Percentiles rank a stretch among this genome's conserved stretches.
These are phyloP conservation scores for Delia radicum DNA, from an alignment of 1,140 invertebrate species.

Conservation along the genomic window DNA sequence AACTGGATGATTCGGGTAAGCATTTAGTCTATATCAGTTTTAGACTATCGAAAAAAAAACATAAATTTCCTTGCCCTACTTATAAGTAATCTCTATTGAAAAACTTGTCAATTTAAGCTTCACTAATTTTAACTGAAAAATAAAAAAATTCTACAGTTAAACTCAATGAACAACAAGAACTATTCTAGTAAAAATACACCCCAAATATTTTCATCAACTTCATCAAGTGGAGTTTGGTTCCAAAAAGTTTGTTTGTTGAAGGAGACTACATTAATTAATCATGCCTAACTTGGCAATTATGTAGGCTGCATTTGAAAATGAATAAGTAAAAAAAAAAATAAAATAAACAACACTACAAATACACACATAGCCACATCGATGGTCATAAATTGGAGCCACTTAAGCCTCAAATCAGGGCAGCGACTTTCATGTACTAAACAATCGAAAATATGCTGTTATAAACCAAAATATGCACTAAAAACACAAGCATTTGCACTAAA, in stretches of 20 bases:
- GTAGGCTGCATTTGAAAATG: conserved; percentile 8
- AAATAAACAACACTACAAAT: background rate
- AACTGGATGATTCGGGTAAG: too few relatives aligned
- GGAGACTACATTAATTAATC: conserved; percentile 23
- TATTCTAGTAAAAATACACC: background rate
- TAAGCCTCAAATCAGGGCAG: too few relatives aligned
- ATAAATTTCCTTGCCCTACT: too few relatives aligned
- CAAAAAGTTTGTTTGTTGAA: conserved; percentile 19
- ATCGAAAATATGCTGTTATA: too few relatives aligned
- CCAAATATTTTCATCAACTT: conserved; percentile 6
- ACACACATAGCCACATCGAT: background rate
- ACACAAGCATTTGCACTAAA: too few relatives aligned
- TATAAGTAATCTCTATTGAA: too few relatives aligned
- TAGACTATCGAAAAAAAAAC: too few relatives aligned
- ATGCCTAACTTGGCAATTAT: conserved; percentile 23
- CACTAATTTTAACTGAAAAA: background rate
- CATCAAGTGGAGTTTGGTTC: conserved; percentile 16
- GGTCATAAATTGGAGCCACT: too few relatives aligned
- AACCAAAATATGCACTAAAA: too few relatives aligned
- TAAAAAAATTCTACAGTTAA: background rate
- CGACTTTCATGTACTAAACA: too few relatives aligned
- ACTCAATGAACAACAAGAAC: background rate
- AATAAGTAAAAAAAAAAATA: too few relatives aligned
- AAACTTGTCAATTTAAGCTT: conserved; percentile 15
- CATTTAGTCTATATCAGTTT: too few relatives aligned